Conservation (phyloP, 2,113 vertebrate genomes). For the Thermophis baileyi region DNA sequence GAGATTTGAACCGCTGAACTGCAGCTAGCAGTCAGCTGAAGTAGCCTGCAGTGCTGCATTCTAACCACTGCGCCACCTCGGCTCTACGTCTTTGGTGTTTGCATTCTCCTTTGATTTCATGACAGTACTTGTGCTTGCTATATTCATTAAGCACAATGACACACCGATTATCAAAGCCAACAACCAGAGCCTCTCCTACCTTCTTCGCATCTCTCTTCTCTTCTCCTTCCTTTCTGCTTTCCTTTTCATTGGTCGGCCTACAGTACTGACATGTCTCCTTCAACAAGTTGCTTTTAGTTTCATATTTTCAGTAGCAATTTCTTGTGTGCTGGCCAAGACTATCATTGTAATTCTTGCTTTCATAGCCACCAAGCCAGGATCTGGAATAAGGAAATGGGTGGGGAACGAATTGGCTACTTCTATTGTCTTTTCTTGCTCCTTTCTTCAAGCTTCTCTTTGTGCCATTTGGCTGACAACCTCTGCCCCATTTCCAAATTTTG, state of each 20-base stretch:
- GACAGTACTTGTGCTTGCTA: not conserved
- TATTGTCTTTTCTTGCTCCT: not conserved
- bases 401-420: not conserved
- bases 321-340: not conserved
- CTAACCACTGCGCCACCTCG: too few species aligned
- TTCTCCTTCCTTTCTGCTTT: not conserved
- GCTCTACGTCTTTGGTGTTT: accelerated
- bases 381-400: not conserved
- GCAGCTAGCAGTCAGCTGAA: too few species aligned
- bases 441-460: not conserved
- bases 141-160: not conserved
- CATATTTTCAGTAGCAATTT: not conserved
- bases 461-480: not conserved
- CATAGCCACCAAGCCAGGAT: not conserved
- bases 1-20: too few species aligned
- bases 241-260: not conserved
- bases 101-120: not conserved
- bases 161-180: not conserved
- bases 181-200: not conserved
- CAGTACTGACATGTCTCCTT: not conserved
- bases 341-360: not conserved
- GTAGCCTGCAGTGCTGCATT: too few species aligned
- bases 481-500: not conserved
- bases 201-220: not conserved
- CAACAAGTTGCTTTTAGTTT: not conserved